These are phyloP conservation scores for Sapayoa aenigma DNA, from an alignment of 2,113 vertebrate genomes.

Conservation along the genomic window DNA sequence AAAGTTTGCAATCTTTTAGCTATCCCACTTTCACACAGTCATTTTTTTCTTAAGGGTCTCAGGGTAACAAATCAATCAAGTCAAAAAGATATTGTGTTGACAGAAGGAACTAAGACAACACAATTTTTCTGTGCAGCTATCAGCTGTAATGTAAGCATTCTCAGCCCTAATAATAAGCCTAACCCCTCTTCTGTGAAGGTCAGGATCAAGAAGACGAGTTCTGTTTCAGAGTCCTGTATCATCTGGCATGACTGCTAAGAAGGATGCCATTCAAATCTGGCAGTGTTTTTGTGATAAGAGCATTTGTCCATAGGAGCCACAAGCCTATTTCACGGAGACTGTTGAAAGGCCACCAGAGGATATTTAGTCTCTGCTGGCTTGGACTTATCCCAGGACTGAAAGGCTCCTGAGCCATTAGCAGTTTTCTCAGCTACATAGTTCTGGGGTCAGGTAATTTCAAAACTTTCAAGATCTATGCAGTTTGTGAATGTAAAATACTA, in stretches of 20 bases:
- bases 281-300: constrained; percentile 32
- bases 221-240: constrained; percentile 27
- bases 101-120: constrained; percentile 4
- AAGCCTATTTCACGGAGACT: constrained; percentile 43
- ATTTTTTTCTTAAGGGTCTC: neutral
- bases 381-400: constrained; percentile 9
- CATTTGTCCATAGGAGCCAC: constrained; percentile 37
- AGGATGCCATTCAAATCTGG: constrained; percentile 42
- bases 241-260: constrained; percentile 25
- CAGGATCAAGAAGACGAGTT: constrained; percentile 17
- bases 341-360: constrained; percentile 8
- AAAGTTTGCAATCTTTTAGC: neutral
- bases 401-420: neutral
- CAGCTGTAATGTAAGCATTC: constrained; percentile 8
- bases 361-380: constrained; percentile 31
- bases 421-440: neutral
- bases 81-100: neutral
- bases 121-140: constrained; percentile 5
- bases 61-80: constrained; percentile 4
- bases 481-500: neutral
- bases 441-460: neutral
- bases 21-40: neutral
- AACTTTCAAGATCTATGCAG: neutral
- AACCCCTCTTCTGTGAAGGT: constrained; percentile 21
- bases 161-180: constrained; percentile 35